Conservation (phyloP, 1,140 invertebrate species). For the Bombus waltoni region DNA sequence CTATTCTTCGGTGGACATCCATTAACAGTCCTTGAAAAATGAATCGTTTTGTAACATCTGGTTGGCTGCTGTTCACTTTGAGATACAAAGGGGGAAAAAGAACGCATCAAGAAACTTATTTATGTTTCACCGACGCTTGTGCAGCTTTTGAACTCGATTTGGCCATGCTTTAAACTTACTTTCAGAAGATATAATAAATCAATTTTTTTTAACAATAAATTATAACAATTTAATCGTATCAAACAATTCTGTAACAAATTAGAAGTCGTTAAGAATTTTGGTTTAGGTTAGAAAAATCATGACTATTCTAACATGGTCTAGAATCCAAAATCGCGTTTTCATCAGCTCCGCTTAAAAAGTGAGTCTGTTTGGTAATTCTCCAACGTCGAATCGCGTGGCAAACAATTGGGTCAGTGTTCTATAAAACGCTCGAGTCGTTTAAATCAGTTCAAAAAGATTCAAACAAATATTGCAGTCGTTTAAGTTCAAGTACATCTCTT, state of each 20-base stretch:
- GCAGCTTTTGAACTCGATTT: not conserved
- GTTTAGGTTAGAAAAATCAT: not conserved
- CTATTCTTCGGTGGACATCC: not conserved
- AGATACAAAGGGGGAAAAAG: not conserved
- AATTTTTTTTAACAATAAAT: not conserved
- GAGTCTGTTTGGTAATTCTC: not conserved
- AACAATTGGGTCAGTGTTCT: constrained; percentile 49
- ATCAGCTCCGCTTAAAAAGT: not conserved
- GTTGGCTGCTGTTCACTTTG: not conserved
- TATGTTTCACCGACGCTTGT: not conserved
- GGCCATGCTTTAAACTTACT: not conserved
- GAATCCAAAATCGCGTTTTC: not conserved
- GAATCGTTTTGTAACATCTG: not conserved
- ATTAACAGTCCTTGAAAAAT: not conserved
- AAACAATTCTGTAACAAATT: not conserved
- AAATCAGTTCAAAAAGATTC: constrained; percentile 24
- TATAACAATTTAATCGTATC: not conserved
- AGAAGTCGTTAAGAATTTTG: not conserved
- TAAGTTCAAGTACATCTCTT: constrained; percentile 36
- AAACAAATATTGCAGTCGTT: not conserved
- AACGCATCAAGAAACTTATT: not conserved
- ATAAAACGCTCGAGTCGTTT: not conserved
- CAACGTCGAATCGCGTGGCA: not conserved
- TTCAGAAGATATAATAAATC: not conserved
- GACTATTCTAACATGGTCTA: not conserved